Evolutionary conservation across 2,797 vertebrate genomes (phyloP).

Genomic region (Protosalanx chinensis): DNA sequence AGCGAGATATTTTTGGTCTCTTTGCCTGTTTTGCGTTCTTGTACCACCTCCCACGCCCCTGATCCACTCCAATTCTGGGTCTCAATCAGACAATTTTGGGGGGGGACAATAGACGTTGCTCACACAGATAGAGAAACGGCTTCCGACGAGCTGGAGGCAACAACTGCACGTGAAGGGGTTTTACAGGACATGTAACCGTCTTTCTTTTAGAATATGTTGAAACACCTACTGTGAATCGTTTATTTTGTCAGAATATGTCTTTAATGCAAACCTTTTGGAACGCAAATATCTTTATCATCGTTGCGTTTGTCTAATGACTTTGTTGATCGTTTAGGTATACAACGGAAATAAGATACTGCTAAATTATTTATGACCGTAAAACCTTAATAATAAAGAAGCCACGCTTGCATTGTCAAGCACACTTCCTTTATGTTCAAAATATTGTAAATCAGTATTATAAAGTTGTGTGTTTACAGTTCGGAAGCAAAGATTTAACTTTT

Average conservation of each 20-base stretch:
- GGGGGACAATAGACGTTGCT: slow-evolving; percentile 54
- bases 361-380: slow-evolving; percentile 61
- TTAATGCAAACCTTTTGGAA: slow-evolving; percentile 22
- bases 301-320: slow-evolving; percentile 51
- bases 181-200: slow-evolving; percentile 48
- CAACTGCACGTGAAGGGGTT: slow-evolving; percentile 35
- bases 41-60: slow-evolving; percentile 69
- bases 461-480: slow-evolving; percentile 40
- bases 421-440: slow-evolving; percentile 47
- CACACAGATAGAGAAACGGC: slow-evolving; percentile 49
- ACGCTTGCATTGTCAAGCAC: slow-evolving; percentile 29
- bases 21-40: slow-evolving; percentile 33
- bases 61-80: slow-evolving; percentile 64
- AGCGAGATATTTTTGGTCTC: slow-evolving; percentile 24
- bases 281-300: not conserved
- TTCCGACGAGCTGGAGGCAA: slow-evolving; percentile 30
- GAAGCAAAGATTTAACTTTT: slow-evolving; percentile 59
- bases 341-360: slow-evolving; percentile 59
- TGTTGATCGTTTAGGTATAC: slow-evolving; percentile 20
- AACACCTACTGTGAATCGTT: slow-evolving; percentile 46
- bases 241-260: slow-evolving; percentile 18
- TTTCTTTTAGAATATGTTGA: slow-evolving; percentile 37
- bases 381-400: slow-evolving; percentile 52
- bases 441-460: slow-evolving; percentile 37
- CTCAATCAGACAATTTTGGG: slow-evolving; percentile 44